phyloP scores from a whole-genome alignment of 2,797 vertebrate species.

The Stomatorhinus walkeri region DNA sequence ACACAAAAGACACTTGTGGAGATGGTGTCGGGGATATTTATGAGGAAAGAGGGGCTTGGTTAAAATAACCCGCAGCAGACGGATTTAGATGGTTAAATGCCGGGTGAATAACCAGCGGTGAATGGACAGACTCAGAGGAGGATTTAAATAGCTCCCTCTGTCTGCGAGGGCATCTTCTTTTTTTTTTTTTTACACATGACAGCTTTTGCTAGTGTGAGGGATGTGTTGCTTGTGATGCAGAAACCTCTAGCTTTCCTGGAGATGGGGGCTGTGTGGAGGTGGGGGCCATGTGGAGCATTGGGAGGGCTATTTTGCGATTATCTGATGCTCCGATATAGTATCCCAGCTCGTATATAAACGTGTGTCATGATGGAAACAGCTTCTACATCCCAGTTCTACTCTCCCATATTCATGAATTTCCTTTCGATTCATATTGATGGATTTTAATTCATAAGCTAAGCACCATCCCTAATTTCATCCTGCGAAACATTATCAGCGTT shows the following conservation, averaged over 20 bases:
- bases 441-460: not conserved
- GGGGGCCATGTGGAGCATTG: not conserved
- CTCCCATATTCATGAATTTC: not conserved
- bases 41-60: not conserved
- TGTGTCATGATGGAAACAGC: not conserved
- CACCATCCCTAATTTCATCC: not conserved
- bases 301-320: not conserved
- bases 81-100: not conserved
- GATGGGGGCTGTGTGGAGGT: not conserved
- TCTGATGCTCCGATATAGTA: not conserved
- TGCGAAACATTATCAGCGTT: not conserved
- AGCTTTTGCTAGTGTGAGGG: not conserved
- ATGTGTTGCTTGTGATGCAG: conserved; percentile 7
- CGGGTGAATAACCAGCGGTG: not conserved
- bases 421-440: not conserved
- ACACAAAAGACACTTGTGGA: not conserved
- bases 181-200: not conserved
- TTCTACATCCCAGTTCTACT: not conserved
- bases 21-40: not conserved
- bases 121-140: not conserved
- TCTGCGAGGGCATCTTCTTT: not conserved
- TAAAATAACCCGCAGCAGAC: not conserved
- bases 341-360: not conserved
- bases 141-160: not conserved
- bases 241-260: conserved; percentile 9